Conservation (phyloP, 2,113 vertebrate species). For the Holacanthus passer region DNA sequence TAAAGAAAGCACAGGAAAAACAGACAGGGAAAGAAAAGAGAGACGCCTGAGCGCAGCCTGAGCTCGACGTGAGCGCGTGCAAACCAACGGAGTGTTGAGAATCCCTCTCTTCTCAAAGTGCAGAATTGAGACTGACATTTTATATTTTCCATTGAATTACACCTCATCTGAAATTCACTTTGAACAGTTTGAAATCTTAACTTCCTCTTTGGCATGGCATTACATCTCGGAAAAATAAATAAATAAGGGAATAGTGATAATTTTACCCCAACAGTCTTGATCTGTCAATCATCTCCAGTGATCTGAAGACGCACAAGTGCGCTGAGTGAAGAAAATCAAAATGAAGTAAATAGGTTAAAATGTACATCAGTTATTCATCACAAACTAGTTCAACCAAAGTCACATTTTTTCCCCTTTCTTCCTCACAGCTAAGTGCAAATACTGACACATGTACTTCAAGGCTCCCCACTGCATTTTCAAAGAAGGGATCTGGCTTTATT, state of each 20-base stretch:
- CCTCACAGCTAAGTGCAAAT: constrained; percentile 79
- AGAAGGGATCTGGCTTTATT: constrained; percentile 75
- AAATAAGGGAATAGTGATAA: constrained; percentile 62
- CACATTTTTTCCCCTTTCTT: constrained; percentile 61
- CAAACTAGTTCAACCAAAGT: constrained; percentile 78
- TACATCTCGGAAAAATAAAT: constrained; percentile 54
- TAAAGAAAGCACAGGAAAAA: constrained; percentile 2
- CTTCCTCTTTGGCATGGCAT: constrained; percentile 67
- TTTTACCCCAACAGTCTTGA: constrained; percentile 69
- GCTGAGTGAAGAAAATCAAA: constrained; percentile 75
- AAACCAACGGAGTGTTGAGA: constrained; percentile 48
- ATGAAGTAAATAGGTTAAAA: constrained; percentile 85
- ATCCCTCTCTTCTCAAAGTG: constrained; percentile 42
- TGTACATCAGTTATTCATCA: constrained; percentile 84
- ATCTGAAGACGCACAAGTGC: constrained; percentile 62
- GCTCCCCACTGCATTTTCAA: constrained; percentile 77
- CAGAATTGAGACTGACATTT: constrained; percentile 72
- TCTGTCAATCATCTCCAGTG: constrained; percentile 68
- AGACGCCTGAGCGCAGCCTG: constrained; percentile 18
- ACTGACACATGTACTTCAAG: constrained; percentile 86
- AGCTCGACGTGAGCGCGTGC: background rate
- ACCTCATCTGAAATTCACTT: constrained; percentile 80
- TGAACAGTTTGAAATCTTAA: constrained; percentile 80
- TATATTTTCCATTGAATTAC: constrained; percentile 79
- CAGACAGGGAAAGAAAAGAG: constrained; percentile 26